Evolutionary conservation across 2,113 vertebrate genomes (phyloP).

Genomic region (Nestor notabilis): DNA sequence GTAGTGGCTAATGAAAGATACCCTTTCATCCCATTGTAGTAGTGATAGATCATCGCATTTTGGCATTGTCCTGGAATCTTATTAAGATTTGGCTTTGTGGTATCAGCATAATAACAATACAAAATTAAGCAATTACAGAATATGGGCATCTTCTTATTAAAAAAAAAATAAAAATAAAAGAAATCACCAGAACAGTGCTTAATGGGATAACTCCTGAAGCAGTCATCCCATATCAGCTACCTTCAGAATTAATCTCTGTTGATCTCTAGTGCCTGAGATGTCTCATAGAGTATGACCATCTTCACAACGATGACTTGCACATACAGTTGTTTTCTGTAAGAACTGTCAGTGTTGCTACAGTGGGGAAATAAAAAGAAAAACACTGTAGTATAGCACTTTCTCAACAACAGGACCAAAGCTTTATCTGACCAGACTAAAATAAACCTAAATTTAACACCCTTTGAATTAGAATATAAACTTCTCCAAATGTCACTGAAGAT

Average conservation of each 20-base stretch:
- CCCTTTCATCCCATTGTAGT: accelerated
- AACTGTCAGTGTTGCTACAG: not conserved
- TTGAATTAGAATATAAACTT: not conserved
- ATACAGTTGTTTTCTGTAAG: not conserved
- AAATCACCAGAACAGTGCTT: not conserved
- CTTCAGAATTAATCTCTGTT: not conserved
- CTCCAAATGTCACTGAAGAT: not conserved
- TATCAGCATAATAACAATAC: not conserved
- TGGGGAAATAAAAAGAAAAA: not conserved
- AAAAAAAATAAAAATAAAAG: not conserved
- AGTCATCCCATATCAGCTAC: not conserved
- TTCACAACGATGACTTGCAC: not conserved
- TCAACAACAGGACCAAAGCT: not conserved
- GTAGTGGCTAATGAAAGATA: not conserved
- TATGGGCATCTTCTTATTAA: not conserved
- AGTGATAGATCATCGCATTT: not conserved
- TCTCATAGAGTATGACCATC: not conserved
- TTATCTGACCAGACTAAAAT: not conserved
- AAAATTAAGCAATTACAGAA: not conserved
- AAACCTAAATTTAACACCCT: not conserved
- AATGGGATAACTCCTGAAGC: not conserved
- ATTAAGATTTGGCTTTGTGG: not conserved
- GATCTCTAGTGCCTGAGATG: not conserved
- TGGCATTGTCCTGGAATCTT: not conserved
- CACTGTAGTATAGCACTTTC: not conserved